phyloP scores from a whole-genome alignment of 2,113 vertebrate species.

The Semnopithecus entellus region DNA sequence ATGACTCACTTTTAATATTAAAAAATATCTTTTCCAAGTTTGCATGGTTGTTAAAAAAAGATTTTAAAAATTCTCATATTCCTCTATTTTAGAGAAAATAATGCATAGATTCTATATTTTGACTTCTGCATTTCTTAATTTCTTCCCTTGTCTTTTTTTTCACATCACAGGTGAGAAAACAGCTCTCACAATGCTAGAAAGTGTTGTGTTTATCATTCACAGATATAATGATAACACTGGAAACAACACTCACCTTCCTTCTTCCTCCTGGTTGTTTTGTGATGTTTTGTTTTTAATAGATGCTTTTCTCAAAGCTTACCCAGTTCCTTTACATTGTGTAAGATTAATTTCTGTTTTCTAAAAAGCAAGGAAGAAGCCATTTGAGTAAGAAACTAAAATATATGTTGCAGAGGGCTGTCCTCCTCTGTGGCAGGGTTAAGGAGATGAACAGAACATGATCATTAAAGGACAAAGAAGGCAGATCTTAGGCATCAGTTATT shows the following conservation, averaged over 20 bases:
- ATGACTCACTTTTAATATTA: neutral
- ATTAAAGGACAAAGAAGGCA: neutral
- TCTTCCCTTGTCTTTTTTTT: neutral
- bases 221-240: slow-evolving; percentile 28
- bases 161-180: slow-evolving; percentile 13
- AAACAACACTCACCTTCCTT: neutral
- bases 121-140: neutral
- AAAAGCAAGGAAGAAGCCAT: neutral
- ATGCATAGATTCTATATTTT: neutral
- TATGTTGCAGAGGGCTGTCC: neutral
- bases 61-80: neutral
- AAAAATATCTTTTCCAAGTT: neutral
- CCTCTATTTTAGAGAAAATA: neutral
- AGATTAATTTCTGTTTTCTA: neutral
- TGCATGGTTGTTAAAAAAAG: too few species aligned
- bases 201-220: neutral
- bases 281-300: neutral
- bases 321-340: neutral
- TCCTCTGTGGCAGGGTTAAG: neutral
- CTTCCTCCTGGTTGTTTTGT: neutral
- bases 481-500: neutral
- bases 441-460: neutral
- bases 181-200: neutral
- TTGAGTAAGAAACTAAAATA: neutral
- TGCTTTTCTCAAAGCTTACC: neutral